A percentile compares a stretch with the other conserved stretches of the same genome.
Evolutionary conservation across 2,888 invertebrate genomes (phyloP).

Genomic region (Cephus pulcher): DNA sequence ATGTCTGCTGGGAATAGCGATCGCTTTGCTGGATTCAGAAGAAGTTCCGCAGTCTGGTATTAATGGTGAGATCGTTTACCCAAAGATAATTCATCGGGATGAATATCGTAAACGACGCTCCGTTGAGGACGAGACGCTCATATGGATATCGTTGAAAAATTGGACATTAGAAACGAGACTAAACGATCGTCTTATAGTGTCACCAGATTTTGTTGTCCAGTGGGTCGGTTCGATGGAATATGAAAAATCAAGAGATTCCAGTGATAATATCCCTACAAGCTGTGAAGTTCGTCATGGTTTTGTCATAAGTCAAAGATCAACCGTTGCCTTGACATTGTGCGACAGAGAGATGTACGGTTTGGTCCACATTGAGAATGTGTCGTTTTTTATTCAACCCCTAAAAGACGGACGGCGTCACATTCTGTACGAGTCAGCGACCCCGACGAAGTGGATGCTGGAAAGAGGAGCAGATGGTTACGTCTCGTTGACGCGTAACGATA

Average conservation of each 20-base stretch:
- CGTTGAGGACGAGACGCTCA: conserved; percentile 11
- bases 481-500: not conserved
- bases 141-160: conserved; percentile 25
- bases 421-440: conserved; percentile 39
- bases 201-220: conserved; percentile 35
- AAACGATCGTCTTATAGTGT: conserved; percentile 38
- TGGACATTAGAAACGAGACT: conserved; percentile 47
- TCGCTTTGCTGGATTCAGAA: not conserved
- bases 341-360: conserved; percentile 69
- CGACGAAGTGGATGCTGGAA: not conserved
- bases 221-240: conserved; percentile 23
- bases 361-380: conserved; percentile 66
- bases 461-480: not conserved
- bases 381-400: conserved; percentile 69
- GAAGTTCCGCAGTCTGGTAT: not conserved
- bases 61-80: conserved; percentile 40
- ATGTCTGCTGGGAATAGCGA: not conserved
- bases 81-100: conserved; percentile 35
- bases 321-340: conserved; percentile 70
- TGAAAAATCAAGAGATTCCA: not conserved
- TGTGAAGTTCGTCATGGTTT: conserved; percentile 43
- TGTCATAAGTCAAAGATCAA: conserved; percentile 62
- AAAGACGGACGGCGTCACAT: conserved; percentile 41
- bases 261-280: conserved; percentile 4
- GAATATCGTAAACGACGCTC: conserved; percentile 26